These are phyloP conservation scores for Alethe diademata DNA, from an alignment of 2,113 vertebrate genomes.

Conservation along the genomic window DNA sequence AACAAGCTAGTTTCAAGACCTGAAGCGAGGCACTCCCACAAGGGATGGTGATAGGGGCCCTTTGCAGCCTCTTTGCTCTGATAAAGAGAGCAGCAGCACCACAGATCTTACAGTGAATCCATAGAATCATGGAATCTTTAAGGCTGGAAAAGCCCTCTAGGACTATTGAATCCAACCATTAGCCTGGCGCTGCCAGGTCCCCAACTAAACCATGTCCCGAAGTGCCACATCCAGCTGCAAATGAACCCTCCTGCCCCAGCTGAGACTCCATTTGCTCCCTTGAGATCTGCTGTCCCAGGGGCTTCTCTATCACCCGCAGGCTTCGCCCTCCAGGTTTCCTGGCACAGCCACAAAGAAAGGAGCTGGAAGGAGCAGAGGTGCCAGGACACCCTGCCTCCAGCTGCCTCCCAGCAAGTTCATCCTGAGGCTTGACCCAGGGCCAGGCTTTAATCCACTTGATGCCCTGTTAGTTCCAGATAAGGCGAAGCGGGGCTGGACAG, in stretches of 20 bases:
- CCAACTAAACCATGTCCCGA: neutral
- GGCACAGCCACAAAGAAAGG: neutral
- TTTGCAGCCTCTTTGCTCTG: neutral
- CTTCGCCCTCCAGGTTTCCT: neutral
- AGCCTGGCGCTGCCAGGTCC: too few relatives aligned
- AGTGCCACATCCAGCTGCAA: neutral
- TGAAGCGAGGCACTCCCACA: rapidly evolving
- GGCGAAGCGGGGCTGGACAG: neutral
- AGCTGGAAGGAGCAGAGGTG: neutral
- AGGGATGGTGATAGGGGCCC: neutral
- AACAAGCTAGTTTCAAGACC: neutral
- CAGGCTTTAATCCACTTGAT: neutral
- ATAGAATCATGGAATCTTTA: rapidly evolving
- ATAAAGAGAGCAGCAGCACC: neutral
- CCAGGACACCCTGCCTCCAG: neutral
- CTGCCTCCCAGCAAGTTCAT: neutral
- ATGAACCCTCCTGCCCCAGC: neutral
- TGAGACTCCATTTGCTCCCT: neutral
- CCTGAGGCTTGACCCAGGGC: neutral
- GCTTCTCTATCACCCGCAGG: rapidly evolving
- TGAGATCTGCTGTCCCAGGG: neutral
- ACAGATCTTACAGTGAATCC: neutral
- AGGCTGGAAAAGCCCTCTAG: neutral
- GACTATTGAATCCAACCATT: neutral
- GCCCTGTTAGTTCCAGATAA: neutral